A percentile compares a stretch with the other conserved stretches of the same genome.
phyloP scores from a whole-genome alignment of 2,888 invertebrate genomes.

The Panzeria rudis region DNA sequence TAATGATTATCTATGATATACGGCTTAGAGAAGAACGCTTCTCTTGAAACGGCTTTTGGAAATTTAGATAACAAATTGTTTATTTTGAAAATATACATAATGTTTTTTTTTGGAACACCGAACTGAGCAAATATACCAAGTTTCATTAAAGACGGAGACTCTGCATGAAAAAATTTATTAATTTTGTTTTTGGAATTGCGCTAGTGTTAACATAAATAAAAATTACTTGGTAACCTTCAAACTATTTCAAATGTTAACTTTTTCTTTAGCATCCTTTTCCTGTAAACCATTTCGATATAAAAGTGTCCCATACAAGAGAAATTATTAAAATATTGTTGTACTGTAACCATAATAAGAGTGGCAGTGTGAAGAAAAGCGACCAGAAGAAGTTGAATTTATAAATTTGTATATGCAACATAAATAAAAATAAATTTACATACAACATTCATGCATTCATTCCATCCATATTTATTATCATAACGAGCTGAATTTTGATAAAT shows the following conservation, averaged over 20 bases:
- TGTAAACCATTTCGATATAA: conserved; percentile 8
- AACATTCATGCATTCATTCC: conserved; percentile 6
- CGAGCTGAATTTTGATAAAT: conserved; percentile 81
- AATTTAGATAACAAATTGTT: too few relatives aligned
- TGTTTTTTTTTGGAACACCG: too few relatives aligned
- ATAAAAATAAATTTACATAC: conserved; percentile 63
- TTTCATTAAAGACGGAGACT: too few relatives aligned
- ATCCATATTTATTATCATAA: conserved; percentile 79
- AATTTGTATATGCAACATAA: conserved; percentile 38
- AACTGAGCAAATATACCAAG: too few relatives aligned
- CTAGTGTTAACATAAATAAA: background rate
- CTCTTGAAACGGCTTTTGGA: too few relatives aligned
- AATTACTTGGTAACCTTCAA: conserved; percentile 18
- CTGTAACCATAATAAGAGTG: background rate
- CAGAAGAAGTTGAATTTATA: conserved; percentile 8
- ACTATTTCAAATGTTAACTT: background rate
- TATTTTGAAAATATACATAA: too few relatives aligned
- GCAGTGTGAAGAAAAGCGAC: background rate
- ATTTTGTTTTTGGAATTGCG: background rate
- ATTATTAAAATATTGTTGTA: conserved; percentile 36
- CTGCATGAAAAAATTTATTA: too few relatives aligned
- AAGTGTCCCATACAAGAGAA: conserved; percentile 65
- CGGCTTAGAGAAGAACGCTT: too few relatives aligned
- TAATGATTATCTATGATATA: too few relatives aligned
- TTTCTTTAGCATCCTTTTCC: conserved; percentile 23